Percentiles rank a stretch among this genome's conserved stretches.
Evolutionary conservation across 2,888 invertebrate species (phyloP).

Genomic region (Limnephilus auricula): DNA sequence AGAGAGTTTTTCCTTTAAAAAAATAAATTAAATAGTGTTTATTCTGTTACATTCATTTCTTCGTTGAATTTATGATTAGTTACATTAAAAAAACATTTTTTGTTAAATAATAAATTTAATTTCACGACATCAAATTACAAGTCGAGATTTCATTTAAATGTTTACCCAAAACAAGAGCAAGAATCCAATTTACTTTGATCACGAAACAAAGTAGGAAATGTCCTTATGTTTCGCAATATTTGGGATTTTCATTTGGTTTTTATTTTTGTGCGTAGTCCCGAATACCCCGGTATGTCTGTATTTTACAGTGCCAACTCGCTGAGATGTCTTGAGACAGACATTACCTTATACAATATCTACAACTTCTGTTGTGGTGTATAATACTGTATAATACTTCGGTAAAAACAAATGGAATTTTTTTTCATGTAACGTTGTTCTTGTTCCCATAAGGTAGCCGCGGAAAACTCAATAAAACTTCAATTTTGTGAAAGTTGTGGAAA

Average conservation of each 20-base stretch:
- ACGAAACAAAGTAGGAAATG: neutral
- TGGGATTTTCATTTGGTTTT: neutral
- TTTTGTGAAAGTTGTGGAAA: too few relatives aligned
- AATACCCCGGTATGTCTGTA: neutral
- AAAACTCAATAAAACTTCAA: too few relatives aligned
- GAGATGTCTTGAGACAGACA: neutral
- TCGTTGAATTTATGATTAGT: neutral
- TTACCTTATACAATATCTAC: neutral
- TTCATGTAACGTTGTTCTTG: too few relatives aligned
- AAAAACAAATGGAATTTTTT: neutral
- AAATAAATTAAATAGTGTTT: neutral
- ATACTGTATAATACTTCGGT: neutral
- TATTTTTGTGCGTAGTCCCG: neutral
- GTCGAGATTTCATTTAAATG: neutral
- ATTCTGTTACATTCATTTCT: neutral
- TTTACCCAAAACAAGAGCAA: neutral
- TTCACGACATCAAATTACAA: neutral
- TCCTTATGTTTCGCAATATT: neutral
- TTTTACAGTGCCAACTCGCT: neutral
- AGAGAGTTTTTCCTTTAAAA: too few relatives aligned
- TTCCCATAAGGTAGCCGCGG: too few relatives aligned
- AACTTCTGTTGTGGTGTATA: neutral
- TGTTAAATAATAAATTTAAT: neutral
- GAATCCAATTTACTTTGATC: neutral
- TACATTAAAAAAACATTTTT: neutral